Evolutionary conservation across 2,797 vertebrate species (phyloP).

Genomic region (Squalus acanthias): DNA sequence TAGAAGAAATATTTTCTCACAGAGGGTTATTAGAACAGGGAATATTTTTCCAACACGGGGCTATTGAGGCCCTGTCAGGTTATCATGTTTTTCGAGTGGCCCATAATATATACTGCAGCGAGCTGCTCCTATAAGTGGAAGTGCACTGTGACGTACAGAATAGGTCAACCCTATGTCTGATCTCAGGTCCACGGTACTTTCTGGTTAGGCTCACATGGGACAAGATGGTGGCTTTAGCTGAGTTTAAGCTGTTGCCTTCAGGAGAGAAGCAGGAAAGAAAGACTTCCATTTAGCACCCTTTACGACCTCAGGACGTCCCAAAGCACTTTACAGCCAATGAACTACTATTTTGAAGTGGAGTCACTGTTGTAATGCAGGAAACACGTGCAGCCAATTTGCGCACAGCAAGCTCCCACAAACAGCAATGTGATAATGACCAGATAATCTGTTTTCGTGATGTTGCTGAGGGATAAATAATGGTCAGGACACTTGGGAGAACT

Average conservation of each 20-base stretch:
- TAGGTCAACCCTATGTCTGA: background rate
- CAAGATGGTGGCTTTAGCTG: no score
- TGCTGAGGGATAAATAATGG: no score
- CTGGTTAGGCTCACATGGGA: background rate
- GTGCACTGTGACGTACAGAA: background rate
- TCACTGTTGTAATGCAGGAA: no score
- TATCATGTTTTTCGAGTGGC: background rate
- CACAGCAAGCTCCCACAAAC: no score
- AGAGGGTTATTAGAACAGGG: background rate
- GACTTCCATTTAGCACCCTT: background rate
- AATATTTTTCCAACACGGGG: background rate
- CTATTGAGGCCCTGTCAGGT: background rate
- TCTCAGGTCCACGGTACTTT: background rate
- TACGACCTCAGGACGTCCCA: no score
- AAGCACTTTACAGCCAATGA: no score
- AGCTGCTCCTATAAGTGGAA: background rate
- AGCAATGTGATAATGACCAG: no score
- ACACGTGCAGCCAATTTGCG: no score
- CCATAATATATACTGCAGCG: background rate
- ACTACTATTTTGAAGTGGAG: no score
- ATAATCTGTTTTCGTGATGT: no score
- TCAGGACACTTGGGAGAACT: no score
- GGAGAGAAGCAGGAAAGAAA: background rate
- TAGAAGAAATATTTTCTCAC: background rate
- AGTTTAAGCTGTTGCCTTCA: background rate